phyloP scores from a whole-genome alignment of 2,888 invertebrate genomes.

The Microdon myrmicae region DNA sequence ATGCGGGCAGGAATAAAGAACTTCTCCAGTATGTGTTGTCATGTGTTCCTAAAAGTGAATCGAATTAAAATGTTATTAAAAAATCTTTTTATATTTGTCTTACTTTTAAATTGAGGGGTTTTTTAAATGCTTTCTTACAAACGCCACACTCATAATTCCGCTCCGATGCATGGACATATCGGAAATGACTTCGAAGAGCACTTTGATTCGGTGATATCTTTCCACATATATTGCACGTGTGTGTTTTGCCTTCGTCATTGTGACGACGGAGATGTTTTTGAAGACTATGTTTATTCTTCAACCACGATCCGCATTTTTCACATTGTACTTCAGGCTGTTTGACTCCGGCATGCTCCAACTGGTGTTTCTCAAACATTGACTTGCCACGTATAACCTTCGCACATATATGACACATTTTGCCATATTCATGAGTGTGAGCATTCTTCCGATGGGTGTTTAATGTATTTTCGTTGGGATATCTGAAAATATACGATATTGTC shows the following conservation, averaged over 20 bases:
- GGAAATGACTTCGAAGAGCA: slow-evolving; percentile 63
- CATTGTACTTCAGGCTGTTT: slow-evolving; percentile 63
- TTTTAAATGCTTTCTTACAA: slow-evolving; percentile 64
- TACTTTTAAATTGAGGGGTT: slow-evolving; percentile 62
- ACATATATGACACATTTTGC: slow-evolving; percentile 65
- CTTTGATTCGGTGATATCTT: slow-evolving; percentile 63
- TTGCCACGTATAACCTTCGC: slow-evolving; percentile 64
- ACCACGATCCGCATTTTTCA: slow-evolving; percentile 63
- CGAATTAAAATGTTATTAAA: not conserved
- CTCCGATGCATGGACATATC: slow-evolving; percentile 62
- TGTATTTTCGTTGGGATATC: slow-evolving; percentile 60
- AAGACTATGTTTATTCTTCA: slow-evolving; percentile 63
- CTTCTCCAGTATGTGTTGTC: slow-evolving; percentile 65
- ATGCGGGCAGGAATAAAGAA: slow-evolving; percentile 64
- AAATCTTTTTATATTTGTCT: slow-evolving; percentile 2
- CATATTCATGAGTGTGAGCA: slow-evolving; percentile 60
- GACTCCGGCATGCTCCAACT: slow-evolving; percentile 60
- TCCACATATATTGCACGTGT: slow-evolving; percentile 62
- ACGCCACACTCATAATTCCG: slow-evolving; percentile 62
- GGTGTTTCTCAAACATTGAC: slow-evolving; percentile 62
- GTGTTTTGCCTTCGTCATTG: slow-evolving; percentile 57
- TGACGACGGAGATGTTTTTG: slow-evolving; percentile 64
- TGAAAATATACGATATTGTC: slow-evolving; percentile 38
- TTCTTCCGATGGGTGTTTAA: slow-evolving; percentile 60
- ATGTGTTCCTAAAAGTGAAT: slow-evolving; percentile 61